Percentiles rank a stretch among this genome's conserved stretches.
Evolutionary conservation across 2,888 invertebrate genomes (phyloP).

Genomic region (Sympetrum striolatum): DNA sequence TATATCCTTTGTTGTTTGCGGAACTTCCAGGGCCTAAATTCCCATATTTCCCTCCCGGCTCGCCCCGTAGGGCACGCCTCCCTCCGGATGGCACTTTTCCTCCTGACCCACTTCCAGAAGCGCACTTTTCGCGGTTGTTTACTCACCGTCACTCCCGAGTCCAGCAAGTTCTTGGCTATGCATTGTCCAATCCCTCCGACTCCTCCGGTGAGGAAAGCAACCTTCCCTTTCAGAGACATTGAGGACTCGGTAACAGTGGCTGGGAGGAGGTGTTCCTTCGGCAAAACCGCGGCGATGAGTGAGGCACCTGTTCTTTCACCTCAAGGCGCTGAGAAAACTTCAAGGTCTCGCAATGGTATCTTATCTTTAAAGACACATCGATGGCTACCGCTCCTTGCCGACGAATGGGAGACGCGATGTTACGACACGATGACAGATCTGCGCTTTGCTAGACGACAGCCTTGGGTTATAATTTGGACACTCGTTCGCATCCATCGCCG

Average conservation of each 20-base stretch:
- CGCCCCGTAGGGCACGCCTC: not conserved
- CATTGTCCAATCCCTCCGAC: not conserved
- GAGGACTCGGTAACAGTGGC: not conserved
- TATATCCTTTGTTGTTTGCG: no score
- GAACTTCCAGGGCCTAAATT: no score
- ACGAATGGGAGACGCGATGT: no score
- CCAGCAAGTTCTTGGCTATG: not conserved
- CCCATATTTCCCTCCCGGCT: no score
- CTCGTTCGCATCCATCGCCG: no score
- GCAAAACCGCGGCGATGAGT: not conserved
- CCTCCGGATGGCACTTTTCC: not conserved
- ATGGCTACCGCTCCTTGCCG: no score
- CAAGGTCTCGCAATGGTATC: not conserved
- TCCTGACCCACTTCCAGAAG: not conserved
- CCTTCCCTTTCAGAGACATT: conserved; percentile 54
- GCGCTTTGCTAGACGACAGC: no score
- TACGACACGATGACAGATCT: no score
- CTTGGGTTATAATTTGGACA: no score
- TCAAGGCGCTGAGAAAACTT: not conserved
- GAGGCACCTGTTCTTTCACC: not conserved
- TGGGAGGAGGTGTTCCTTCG: not conserved
- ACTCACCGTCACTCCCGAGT: conserved; percentile 5
- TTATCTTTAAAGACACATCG: no score
- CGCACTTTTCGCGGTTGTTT: not conserved
- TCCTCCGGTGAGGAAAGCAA: not conserved